Evolutionary conservation across 2,888 invertebrate species (phyloP).

Genomic region (Xestia sexstrigata): DNA sequence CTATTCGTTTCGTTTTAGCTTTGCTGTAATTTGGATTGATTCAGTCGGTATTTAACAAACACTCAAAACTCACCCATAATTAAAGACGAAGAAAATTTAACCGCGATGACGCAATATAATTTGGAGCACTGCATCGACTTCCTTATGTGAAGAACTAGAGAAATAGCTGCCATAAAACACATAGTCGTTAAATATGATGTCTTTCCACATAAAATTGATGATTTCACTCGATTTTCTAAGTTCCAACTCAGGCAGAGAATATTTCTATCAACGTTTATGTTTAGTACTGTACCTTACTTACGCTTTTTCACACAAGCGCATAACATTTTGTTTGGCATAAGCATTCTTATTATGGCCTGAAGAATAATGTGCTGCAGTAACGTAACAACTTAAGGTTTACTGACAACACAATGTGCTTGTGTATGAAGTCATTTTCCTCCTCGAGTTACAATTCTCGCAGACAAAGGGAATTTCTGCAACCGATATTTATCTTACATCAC

Average conservation of each 20-base stretch:
- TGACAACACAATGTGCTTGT: slow-evolving; percentile 19
- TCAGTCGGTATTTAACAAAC: slow-evolving; percentile 17
- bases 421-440: slow-evolving; percentile 23
- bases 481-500: slow-evolving; percentile 29
- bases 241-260: slow-evolving; percentile 19
- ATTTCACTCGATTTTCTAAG: slow-evolving; percentile 33
- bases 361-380: slow-evolving; percentile 22
- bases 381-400: slow-evolving; percentile 19
- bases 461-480: slow-evolving; percentile 24
- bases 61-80: slow-evolving; percentile 1
- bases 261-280: slow-evolving; percentile 47
- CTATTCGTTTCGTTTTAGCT: slow-evolving; percentile 24
- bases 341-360: slow-evolving; percentile 3
- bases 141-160: slow-evolving; percentile 30
- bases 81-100: slow-evolving; percentile 19
- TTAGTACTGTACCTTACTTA: slow-evolving; percentile 29
- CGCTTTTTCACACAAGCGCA: slow-evolving; percentile 9
- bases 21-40: slow-evolving; percentile 26
- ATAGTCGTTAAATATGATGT: slow-evolving; percentile 58
- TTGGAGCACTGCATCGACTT: slow-evolving; percentile 27
- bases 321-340: not conserved
- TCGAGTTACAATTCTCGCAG: slow-evolving; percentile 18
- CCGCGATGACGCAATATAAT: slow-evolving; percentile 15
- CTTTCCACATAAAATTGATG: slow-evolving; percentile 38
- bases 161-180: slow-evolving; percentile 44